Evolutionary conservation across 2,888 invertebrate species (phyloP), one percentile per base, ranked within the genome.

Genomic region (Chelonus formosanus): DNA sequence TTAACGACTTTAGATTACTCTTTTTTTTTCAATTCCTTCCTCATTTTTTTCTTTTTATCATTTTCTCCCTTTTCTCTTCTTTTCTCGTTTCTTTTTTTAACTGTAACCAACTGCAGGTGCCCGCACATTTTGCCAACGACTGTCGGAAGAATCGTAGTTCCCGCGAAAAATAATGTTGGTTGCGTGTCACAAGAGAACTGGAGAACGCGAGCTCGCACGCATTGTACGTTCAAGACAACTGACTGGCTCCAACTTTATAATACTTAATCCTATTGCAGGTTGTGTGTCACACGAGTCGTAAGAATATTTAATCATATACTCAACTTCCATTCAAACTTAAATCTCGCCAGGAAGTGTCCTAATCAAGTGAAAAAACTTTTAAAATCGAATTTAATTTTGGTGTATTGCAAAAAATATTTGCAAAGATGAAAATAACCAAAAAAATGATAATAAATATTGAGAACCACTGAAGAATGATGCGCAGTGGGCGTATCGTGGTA

Each of bases 401-500:
- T 20, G 20, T 20, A 2, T 20, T 20, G 20, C 20, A 20, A 20
- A 20, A 20, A 20, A 20, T 20, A 20, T 20, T 20, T 20, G 20
- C 20, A 20, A 20, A 20, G 20, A 20, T 20, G 1, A 20, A 1
- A 48, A 31, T 48, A 4, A n/a, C 50, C 32, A 43, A 20, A 44
- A 40, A 47, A 63, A 56, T 32, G 53, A 32, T 40, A 56, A 8
- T 53, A 40, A 43, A 36, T 72, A 70, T 77, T 81, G 81, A 80
- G 80, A 80, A 76, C 73, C 81, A 78, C 80, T 81, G 80, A 65
- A 63, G 52, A 50, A 61, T 73, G 76, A 78, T 73, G 75, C 75
- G 73, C 76, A 73, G 80, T 80, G 80, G 81, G 81, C 81, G 81
- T 79, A 78, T 72, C 80, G 74, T 54, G 75, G 79, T 75, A 75